Evolutionary conservation across 2,888 invertebrate species (phyloP), one percentile per base, ranked within the genome.

Genomic region (Sesamia inferens): DNA sequence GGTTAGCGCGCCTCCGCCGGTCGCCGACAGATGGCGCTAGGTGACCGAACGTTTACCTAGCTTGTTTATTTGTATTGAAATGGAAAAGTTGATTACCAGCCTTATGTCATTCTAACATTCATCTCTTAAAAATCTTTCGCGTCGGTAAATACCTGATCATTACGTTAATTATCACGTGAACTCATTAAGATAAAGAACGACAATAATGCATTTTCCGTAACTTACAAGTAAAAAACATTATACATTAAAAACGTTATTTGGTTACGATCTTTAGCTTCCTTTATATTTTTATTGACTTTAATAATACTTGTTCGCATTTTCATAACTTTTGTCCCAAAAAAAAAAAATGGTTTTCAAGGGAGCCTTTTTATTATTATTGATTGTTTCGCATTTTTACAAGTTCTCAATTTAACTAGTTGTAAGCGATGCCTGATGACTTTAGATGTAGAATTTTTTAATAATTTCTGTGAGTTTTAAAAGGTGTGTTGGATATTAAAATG

Each of bases 11-110:
- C 82, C 88, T 89, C 87, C 87, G 88, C 83, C 89, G 88, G 89
- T 89, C 91, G 87, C 89, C 90, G 88, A 87, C 87, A 95, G 96
- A 93, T 96, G 96, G 94, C 95, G 92, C 82, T 88, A 85, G 77
- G 47, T 72, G 88, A 79, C 80, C 83, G 74, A 77, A 73, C 72
- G 58, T 69, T 70, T 67, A 73, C 70, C 54, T 67, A 67, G 81
- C 48, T 19, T 82, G 77, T 82, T 83, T 82, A 80, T 82, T 79
- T 86, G 74, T 79, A 78, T 71, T 58, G 62, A 76, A 82, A 84
- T 75, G 74, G 68, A 68, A 78, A 79, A 81, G 65, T 68, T 75
- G 75, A 71, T 69, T 80, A 42, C 55, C 55, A 66, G 58, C 61
- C 75, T 83, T 83, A 70, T 78, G 66, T 75, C 59, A 71, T 59